These are phyloP conservation scores for Scaptomyza caliginosa DNA, from an alignment of 2,888 invertebrate genomes.

Conservation along the genomic window DNA sequence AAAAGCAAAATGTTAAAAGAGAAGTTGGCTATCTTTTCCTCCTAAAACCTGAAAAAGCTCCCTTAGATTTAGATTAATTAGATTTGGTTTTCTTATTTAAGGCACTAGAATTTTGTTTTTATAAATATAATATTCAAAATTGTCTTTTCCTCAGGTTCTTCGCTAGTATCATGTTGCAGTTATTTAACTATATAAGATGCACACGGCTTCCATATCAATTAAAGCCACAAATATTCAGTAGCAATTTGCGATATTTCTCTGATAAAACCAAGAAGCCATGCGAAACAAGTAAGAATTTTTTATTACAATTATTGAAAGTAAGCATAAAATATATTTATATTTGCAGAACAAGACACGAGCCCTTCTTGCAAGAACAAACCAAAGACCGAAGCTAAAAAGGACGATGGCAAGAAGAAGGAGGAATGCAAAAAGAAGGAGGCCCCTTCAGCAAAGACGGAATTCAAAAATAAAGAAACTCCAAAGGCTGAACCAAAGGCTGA, in stretches of 20 bases:
- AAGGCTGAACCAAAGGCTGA: not conserved
- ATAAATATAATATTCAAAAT: not conserved
- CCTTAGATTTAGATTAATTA: not conserved
- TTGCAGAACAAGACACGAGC: not conserved
- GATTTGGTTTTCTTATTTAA: not conserved
- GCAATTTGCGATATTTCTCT: constrained; percentile 12
- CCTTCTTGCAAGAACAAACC: not conserved
- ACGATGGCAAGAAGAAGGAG: not conserved
- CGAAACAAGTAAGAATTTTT: not conserved
- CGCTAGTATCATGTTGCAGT: constrained; percentile 31
- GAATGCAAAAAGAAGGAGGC: not conserved
- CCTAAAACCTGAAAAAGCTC: too few relatives aligned
- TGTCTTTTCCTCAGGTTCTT: not conserved
- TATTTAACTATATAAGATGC: constrained; percentile 11
- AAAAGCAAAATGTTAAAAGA: not conserved
- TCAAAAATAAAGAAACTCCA: constrained; percentile 2
- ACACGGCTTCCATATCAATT: not conserved
- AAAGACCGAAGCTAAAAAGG: not conserved
- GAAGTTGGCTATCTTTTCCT: not conserved
- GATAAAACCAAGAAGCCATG: constrained; percentile 15
- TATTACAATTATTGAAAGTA: not conserved
- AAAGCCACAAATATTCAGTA: constrained; percentile 2
- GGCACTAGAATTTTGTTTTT: not conserved
- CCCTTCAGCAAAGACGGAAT: not conserved
- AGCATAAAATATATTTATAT: not conserved